Conservation (phyloP, 2,888 invertebrate genomes). For the Lasioglossum figueresi region DNA sequence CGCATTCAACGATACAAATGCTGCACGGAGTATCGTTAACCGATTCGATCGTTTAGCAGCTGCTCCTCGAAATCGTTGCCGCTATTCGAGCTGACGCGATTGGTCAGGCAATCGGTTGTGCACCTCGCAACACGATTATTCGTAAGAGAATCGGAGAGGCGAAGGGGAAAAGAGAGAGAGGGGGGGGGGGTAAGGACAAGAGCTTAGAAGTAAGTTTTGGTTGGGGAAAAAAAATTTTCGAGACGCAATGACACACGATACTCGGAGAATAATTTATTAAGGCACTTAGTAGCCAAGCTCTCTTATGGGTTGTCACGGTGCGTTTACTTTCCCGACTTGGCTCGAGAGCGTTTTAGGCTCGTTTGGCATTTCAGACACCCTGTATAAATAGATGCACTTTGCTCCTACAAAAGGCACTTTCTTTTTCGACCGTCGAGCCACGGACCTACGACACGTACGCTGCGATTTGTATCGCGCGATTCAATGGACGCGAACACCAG, state of each 20-base stretch:
- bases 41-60: neutral
- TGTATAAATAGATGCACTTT: slow-evolving; percentile 83
- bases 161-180: neutral
- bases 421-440: slow-evolving; percentile 59
- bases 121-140: neutral
- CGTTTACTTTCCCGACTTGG: slow-evolving; percentile 79
- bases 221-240: slow-evolving; percentile 36
- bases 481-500: slow-evolving; percentile 24
- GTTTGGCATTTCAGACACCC: slow-evolving; percentile 81
- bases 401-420: slow-evolving; percentile 81
- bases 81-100: neutral
- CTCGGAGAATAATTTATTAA: slow-evolving; percentile 80
- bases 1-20: slow-evolving; percentile 52
- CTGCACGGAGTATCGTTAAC: neutral
- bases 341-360: slow-evolving; percentile 78
- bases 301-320: slow-evolving; percentile 79
- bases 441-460: slow-evolving; percentile 55
- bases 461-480: slow-evolving; percentile 49
- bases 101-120: neutral
- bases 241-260: slow-evolving; percentile 54
- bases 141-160: neutral
- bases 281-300: slow-evolving; percentile 78
- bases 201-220: slow-evolving; percentile 11
- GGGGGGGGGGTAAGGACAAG: neutral
- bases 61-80: neutral